A percentile compares a stretch with the other conserved stretches of the same genome.
These are phyloP conservation scores for Ceuthmochares aereus DNA, from an alignment of 2,113 vertebrate species.

Conservation along the genomic window DNA sequence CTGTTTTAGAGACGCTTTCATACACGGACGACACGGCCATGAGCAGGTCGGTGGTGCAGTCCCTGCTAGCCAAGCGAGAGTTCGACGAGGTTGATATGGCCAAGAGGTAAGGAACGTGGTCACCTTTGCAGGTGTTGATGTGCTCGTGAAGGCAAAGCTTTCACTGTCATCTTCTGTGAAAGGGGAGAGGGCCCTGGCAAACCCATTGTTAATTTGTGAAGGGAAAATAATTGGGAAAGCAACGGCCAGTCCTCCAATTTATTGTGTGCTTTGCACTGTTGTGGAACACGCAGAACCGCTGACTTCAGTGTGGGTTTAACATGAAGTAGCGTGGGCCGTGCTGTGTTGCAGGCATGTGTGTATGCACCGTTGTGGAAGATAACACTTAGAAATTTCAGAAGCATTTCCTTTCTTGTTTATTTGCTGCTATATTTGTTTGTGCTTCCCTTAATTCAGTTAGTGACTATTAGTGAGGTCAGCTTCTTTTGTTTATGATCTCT, in stretches of 20 bases:
- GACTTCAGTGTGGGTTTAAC: background rate
- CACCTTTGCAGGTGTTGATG: rapidly evolving
- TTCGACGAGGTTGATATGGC: conserved; percentile 95
- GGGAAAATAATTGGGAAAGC: background rate
- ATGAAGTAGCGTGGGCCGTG: background rate
- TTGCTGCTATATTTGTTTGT: conserved; percentile 28
- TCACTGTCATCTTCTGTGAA: background rate
- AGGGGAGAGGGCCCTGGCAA: background rate
- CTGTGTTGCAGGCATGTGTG: rapidly evolving
- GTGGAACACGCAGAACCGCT: rapidly evolving
- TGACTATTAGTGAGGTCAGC: background rate
- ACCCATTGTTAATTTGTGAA: background rate
- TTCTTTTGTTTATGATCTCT: background rate
- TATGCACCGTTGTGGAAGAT: background rate
- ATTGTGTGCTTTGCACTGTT: background rate
- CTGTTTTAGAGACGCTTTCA: conserved; percentile 78
- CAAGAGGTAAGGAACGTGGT: conserved; percentile 81
- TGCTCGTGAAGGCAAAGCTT: background rate
- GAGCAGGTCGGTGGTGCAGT: conserved; percentile 91
- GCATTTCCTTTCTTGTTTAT: background rate
- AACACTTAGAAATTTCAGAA: background rate
- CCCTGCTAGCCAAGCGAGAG: conserved; percentile 85
- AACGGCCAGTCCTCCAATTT: background rate
- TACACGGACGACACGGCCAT: conserved; percentile 98
- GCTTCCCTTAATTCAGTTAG: background rate